Percentiles rank a stretch among this genome's conserved stretches.
Evolutionary conservation across 2,113 vertebrate genomes (phyloP).

Genomic region (Oncorhynchus clarkii): DNA sequence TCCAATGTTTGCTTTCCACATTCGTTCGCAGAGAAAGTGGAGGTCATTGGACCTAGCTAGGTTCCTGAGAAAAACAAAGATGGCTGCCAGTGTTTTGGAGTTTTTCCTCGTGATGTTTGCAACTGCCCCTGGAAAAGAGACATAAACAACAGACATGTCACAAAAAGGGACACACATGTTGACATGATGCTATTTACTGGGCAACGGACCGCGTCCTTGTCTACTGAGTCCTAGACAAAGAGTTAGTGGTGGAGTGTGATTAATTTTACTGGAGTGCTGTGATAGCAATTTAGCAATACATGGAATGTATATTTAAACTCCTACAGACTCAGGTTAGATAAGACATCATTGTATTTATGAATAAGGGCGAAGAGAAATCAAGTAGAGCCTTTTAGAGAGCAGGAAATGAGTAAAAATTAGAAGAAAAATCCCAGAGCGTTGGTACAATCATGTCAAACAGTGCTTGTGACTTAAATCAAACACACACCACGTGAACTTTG

Average conservation of each 20-base stretch:
- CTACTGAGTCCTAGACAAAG: background rate
- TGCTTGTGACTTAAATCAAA: background rate
- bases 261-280: too few species aligned
- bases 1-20: background rate
- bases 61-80: conserved; percentile 13
- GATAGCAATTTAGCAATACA: too few species aligned
- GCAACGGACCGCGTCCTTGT: background rate
- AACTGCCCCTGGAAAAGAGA: conserved; percentile 9
- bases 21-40: background rate
- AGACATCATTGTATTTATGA: background rate
- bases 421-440: too few species aligned
- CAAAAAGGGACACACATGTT: background rate
- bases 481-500: background rate
- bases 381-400: background rate
- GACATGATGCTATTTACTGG: background rate
- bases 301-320: too few species aligned
- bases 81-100: background rate
- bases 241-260: background rate
- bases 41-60: background rate
- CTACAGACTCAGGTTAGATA: too few species aligned
- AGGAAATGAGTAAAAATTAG: too few species aligned
- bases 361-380: background rate
- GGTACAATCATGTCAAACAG: background rate
- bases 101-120: background rate
- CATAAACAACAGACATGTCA: conserved; percentile 9